Evolutionary conservation across 2,888 invertebrate species (phyloP).

Genomic region (Leucophora obtusa): DNA sequence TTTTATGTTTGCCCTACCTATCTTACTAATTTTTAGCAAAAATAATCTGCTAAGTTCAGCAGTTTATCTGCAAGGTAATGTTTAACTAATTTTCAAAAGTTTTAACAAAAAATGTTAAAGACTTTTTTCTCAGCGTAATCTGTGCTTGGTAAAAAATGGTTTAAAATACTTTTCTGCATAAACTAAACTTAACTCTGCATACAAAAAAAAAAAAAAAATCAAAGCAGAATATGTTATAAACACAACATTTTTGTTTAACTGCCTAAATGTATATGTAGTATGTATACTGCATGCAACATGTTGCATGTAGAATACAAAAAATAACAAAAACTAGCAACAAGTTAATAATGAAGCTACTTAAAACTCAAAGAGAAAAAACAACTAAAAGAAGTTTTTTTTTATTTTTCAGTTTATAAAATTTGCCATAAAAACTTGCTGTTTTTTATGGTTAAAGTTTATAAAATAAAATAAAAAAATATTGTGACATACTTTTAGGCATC

Average conservation of each 20-base stretch:
- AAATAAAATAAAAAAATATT: constrained; percentile 32
- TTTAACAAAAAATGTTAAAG: no score
- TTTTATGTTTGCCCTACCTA: no score
- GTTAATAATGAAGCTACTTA: constrained; percentile 49
- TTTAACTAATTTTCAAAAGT: no score
- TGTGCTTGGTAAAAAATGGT: no score
- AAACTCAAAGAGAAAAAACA: constrained; percentile 11
- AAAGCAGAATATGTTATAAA: neutral
- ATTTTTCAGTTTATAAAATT: neutral
- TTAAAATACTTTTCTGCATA: neutral
- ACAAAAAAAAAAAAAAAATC: no score
- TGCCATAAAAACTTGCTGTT: constrained; percentile 7
- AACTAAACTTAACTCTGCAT: neutral
- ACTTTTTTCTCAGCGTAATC: no score
- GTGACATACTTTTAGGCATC: constrained; percentile 59
- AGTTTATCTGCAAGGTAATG: no score
- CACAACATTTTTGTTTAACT: neutral
- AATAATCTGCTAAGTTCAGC: no score
- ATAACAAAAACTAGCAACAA: constrained; percentile 6
- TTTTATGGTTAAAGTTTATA: constrained; percentile 35
- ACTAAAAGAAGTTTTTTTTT: constrained; percentile 27
- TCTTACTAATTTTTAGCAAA: no score
- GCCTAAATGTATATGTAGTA: neutral
- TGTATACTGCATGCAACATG: constrained; percentile 24
- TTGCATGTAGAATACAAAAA: constrained; percentile 12